A percentile compares a stretch with the other conserved stretches of the same genome.
phyloP scores from a whole-genome alignment of 2,797 vertebrate genomes.

The Smutsia gigantea region DNA sequence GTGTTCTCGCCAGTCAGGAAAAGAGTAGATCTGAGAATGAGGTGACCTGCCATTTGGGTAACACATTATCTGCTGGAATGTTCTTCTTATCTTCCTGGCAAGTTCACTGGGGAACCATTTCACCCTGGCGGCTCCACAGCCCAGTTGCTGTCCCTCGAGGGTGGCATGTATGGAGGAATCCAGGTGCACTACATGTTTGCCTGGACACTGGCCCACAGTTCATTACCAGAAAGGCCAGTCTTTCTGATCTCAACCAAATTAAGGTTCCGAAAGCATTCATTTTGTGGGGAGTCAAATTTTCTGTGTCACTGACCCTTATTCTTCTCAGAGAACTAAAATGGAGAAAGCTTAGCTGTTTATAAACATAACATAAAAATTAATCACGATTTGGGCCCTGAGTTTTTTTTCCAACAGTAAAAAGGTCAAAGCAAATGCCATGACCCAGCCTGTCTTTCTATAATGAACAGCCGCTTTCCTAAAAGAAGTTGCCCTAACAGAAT shows the following conservation, averaged over 20 bases:
- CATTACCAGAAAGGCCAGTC: slow-evolving; percentile 60
- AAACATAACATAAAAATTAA: slow-evolving; percentile 65
- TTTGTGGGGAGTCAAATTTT: slow-evolving; percentile 60
- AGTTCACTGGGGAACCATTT: slow-evolving; percentile 13
- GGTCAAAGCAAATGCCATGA: slow-evolving; percentile 65
- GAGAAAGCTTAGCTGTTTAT: slow-evolving; percentile 57
- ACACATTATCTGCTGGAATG: neutral
- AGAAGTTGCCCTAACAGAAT: slow-evolving; percentile 19
- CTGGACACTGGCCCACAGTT: slow-evolving; percentile 52
- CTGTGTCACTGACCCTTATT: slow-evolving; percentile 45
- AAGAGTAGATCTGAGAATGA: neutral
- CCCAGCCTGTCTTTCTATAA: slow-evolving; percentile 48
- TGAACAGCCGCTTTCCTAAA: slow-evolving; percentile 46
- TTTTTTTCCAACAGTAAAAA: slow-evolving; percentile 29
- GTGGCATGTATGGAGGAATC: neutral
- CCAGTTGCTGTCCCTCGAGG: neutral
- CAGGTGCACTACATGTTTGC: neutral
- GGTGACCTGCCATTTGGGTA: neutral
- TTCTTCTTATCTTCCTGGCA: slow-evolving; percentile 61
- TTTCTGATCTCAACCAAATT: slow-evolving; percentile 70
- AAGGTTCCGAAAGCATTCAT: slow-evolving; percentile 57
- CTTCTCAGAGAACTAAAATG: slow-evolving; percentile 31
- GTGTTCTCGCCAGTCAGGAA: slow-evolving; percentile 25
- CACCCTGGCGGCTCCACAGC: neutral
- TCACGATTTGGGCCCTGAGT: slow-evolving; percentile 44